Base-by-base conservation (phyloP, 1,140 invertebrate species). In the Streblospio benedicti region DNA sequence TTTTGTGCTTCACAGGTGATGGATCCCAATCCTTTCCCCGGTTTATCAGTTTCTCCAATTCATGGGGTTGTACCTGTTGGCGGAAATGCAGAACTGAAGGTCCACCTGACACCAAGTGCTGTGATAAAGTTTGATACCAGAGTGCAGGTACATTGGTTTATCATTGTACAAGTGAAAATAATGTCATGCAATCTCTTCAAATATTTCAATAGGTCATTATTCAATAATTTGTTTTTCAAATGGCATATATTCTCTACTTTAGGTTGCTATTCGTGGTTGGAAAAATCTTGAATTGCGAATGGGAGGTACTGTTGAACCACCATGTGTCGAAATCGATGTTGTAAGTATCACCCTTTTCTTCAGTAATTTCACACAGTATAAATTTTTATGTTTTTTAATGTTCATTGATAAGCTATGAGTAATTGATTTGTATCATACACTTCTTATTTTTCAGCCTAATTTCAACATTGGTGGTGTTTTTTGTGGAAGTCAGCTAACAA, bases 101-200 rank as follows among this genome's bases (percentile, higher is more conserved):
- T 76, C 5, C 57, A 66, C 27, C 65, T 78, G 52, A 76, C 67
- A 1, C 76, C 76, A 33, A 62, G 68, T 32, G 70, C 71, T 18
- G 67, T 78, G 35, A 60, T 77, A 2, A 78, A 78, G 67, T 78
- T 78, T 70, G 76, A 78, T 61, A 73, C 74, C n/a, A 61, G 66
- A 12, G 64, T 77, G 31, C 67, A 72, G 43, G 66, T 78, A 31
- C n/a, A n/a, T n/a, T n/a, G n/a, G n/a, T n/a, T n/a, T n/a, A n/a
- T n/a, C n/a, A n/a, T n/a, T n/a, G n/a, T n/a, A n/a, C n/a, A n/a
- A n/a, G n/a, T n/a, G n/a, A n/a, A n/a, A n/a, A n/a, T n/a, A n/a
- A n/a, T n/a, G n/a, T n/a, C n/a, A n/a, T n/a, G n/a, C n/a, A n/a
- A n/a, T n/a, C n/a, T n/a, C n/a, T n/a, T n/a, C n/a, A n/a, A n/a